Base-by-base conservation (phyloP, 2,888 invertebrate species). In the Clusia tigrina region DNA sequence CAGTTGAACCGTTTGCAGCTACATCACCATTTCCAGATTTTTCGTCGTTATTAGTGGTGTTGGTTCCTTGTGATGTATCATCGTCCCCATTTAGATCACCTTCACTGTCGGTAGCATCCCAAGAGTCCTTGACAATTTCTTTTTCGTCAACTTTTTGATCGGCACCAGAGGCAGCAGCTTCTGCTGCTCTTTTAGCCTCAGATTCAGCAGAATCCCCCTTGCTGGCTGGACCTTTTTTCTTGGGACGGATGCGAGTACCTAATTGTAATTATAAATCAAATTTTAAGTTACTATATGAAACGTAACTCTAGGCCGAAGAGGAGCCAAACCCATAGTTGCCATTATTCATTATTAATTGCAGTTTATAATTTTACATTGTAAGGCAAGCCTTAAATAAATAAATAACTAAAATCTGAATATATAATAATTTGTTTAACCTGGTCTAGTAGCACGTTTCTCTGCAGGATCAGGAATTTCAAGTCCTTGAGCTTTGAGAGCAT, bases 401-500 rank as follows among this genome's bases (percentile, higher is more conserved):
- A 32, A 32, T 42, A 32, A 32, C 6, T 32, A 9, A 32, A 32
- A 32, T 32, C 32, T 12, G 1, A 32, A 9, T 32, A 32, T 32
- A 9, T 32, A 12, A 9, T 32, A 5, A 5, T 5, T 12, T 32
- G 32, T 10, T 17, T 42, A 37, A 78, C 79, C 79, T 78, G 88
- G 87, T 69, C 91, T 82, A 15, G 87, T 85, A n/a, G 87, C 86
- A 74, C 87, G 83, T 67, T 85, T 84, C 70, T 89, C 87, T 64
- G 89, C 89, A 25, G 89, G 88, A 69, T 90, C 89, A 0, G 94
- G 94, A 65, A 95, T 86, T 77, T 91, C 92, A 24, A 93, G 85
- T 64, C 96, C 96, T 84, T 95, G 94, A 9, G 94, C 95, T 83
- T 94, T 95, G 46, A 96, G 85, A 1, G 92, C 91, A 58, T 96